Conservation (phyloP, 2,113 vertebrate species). For the Mionectes macconnelli region DNA sequence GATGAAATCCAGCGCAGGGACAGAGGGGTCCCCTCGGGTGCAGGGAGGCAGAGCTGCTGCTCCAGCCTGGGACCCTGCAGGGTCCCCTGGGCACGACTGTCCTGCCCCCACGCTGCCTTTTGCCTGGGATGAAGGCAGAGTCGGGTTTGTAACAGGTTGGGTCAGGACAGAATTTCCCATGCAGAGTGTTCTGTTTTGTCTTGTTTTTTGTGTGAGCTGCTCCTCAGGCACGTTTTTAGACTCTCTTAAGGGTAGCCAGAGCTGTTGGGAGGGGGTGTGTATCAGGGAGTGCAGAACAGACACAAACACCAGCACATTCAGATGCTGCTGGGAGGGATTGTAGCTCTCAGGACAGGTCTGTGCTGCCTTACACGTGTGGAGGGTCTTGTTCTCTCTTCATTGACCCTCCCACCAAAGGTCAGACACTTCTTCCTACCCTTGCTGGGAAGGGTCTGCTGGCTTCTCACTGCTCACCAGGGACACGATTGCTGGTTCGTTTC, state of each 20-base stretch:
- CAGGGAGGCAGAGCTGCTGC: background rate
- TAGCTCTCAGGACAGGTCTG: background rate
- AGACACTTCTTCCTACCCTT: background rate
- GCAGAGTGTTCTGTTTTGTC: background rate
- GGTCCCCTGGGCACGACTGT: fast-evolving
- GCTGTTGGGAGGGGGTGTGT: fast-evolving
- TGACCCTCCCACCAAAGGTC: background rate
- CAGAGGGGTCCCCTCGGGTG: fast-evolving
- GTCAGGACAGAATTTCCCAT: background rate
- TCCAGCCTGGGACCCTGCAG: background rate
- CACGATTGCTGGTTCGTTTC: background rate
- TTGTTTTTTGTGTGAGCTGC: background rate
- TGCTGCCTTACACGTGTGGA: background rate
- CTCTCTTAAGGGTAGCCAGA: fast-evolving
- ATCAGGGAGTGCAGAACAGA: background rate
- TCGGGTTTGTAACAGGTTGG: background rate
- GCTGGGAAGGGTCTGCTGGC: background rate
- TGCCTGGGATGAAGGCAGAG: background rate
- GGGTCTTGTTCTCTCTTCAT: background rate
- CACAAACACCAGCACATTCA: too few species aligned
- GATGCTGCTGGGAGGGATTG: background rate
- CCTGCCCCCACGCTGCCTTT: fast-evolving
- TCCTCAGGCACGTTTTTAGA: background rate
- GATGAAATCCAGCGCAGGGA: background rate
- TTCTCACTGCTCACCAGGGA: background rate